phyloP scores from a whole-genome alignment of 2,797 vertebrate species.

The Phalanger gymnotis region DNA sequence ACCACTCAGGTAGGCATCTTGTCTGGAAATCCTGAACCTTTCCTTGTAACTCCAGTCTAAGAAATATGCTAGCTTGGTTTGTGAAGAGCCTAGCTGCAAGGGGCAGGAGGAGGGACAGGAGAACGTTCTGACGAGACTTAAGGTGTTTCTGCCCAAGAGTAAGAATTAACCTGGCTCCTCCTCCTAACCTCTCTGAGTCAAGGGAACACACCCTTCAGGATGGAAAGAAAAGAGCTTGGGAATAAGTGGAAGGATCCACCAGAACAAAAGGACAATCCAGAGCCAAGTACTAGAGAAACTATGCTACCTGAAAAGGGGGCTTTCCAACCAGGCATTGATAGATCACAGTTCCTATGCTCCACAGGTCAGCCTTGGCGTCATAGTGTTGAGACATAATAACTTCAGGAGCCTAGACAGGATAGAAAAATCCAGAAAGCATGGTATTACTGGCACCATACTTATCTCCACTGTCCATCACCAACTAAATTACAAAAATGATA shows the following conservation, averaged over 20 bases:
- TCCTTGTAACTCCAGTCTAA: background rate
- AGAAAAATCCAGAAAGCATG: conserved; percentile 41
- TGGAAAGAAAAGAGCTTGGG: background rate
- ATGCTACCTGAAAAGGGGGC: conserved; percentile 95
- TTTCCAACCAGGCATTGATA: conserved; percentile 99
- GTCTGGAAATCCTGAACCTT: background rate
- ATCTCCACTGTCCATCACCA: background rate
- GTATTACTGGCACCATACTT: conserved; percentile 12
- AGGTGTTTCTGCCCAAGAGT: background rate
- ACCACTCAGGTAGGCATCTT: background rate
- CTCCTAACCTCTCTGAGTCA: background rate
- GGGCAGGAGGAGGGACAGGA: background rate
- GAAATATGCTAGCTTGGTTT: background rate
- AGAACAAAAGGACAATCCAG: conserved; percentile 30
- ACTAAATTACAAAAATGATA: conserved; percentile 39
- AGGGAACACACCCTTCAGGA: background rate
- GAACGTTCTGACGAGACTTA: background rate
- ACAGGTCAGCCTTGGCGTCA: conserved; percentile 96
- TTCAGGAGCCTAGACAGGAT: conserved; percentile 91
- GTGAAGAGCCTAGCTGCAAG: background rate
- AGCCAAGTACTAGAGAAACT: conserved; percentile 23
- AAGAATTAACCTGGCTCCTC: conserved; percentile 6
- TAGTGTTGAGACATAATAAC: conserved; percentile 99
- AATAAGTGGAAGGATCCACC: conserved; percentile 25
- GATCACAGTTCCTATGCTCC: conserved; percentile 98